Percentiles rank a stretch among this genome's conserved stretches.
Conservation (phyloP, 2,113 vertebrate species). For the Panthera uncia region DNA sequence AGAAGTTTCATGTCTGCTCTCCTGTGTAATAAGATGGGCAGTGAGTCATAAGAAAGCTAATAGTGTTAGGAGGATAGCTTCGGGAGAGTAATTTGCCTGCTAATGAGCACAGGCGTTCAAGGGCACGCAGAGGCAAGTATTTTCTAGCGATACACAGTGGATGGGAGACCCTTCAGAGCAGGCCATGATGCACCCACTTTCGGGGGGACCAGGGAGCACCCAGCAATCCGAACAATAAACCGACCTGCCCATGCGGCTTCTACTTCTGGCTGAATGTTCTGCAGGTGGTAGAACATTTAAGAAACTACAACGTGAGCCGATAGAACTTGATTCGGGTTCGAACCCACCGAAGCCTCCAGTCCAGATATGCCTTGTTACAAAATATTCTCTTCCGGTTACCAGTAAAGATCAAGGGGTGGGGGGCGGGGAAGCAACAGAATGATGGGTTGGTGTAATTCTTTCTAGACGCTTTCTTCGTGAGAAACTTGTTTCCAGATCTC, state of each 20-base stretch:
- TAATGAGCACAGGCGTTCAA: background rate
- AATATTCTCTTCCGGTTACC: background rate
- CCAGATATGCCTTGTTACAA: background rate
- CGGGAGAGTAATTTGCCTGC: background rate
- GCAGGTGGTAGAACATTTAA: background rate
- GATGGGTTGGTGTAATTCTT: background rate
- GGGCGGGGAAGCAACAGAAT: no score
- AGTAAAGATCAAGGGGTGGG: background rate
- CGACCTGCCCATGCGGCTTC: background rate
- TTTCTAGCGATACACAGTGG: accelerated
- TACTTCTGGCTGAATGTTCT: background rate
- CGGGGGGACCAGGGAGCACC: background rate
- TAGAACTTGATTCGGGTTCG: background rate
- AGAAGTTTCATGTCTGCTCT: background rate
- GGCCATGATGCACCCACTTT: background rate
- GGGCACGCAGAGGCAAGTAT: accelerated
- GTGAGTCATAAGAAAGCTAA: background rate
- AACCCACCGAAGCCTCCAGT: background rate
- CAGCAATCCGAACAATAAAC: background rate
- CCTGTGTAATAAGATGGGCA: background rate
- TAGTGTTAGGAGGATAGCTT: background rate
- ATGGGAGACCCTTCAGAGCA: background rate
- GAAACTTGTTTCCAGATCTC: background rate
- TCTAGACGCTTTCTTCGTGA: background rate
- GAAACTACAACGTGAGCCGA: background rate